phyloP scores from a whole-genome alignment of 2,888 invertebrate genomes.

The Patella pellucida region DNA sequence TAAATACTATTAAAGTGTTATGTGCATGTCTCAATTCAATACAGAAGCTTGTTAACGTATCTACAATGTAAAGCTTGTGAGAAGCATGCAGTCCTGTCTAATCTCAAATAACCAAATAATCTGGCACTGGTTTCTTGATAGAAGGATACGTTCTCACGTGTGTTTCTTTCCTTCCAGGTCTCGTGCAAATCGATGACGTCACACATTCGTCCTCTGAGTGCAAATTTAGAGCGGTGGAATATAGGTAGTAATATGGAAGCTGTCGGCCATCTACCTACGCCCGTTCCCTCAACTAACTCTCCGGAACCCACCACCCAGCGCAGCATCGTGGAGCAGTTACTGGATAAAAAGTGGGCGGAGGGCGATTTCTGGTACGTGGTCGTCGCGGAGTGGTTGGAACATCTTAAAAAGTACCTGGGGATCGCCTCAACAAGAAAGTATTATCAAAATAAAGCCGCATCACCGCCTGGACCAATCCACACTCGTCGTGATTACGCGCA shows the following conservation, averaged over 20 bases:
- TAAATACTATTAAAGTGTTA: no score
- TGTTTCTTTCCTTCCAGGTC: neutral
- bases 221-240: neutral
- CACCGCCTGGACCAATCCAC: slow-evolving; percentile 59
- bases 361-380: slow-evolving; percentile 66
- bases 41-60: no score
- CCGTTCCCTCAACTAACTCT: slow-evolving; percentile 15
- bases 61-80: no score
- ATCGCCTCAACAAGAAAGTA: slow-evolving; percentile 57
- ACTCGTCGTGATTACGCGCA: slow-evolving; percentile 61
- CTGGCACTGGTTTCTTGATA: neutral
- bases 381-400: slow-evolving; percentile 64
- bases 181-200: slow-evolving; percentile 3
- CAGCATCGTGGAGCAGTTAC: slow-evolving; percentile 57
- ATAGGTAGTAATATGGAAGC: slow-evolving; percentile 3
- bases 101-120: no score
- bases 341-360: slow-evolving; percentile 56
- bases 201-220: neutral
- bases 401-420: slow-evolving; percentile 60
- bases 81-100: no score
- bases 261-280: neutral
- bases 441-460: slow-evolving; percentile 53
- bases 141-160: neutral
- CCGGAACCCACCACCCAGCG: slow-evolving; percentile 58
- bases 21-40: no score